phyloP scores from a whole-genome alignment of 2,797 vertebrate genomes.

The Hydrocynus forskahlii region DNA sequence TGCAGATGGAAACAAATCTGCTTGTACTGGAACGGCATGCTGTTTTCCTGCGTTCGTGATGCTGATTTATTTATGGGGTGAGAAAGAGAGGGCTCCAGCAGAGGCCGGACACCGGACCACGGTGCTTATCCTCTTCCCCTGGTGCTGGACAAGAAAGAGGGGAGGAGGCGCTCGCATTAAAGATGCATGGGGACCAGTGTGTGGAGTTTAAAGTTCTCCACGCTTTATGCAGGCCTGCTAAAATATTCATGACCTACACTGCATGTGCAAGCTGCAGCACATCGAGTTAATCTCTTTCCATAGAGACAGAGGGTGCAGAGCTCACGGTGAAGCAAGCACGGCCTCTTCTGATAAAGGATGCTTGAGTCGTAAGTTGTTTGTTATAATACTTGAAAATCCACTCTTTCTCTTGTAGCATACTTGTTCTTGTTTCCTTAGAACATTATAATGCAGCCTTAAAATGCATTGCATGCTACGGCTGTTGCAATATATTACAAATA shows the following conservation, averaged over 20 bases:
- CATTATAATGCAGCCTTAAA: slow-evolving; percentile 34
- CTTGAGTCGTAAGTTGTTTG: slow-evolving; percentile 59
- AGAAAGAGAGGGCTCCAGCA: slow-evolving; percentile 57
- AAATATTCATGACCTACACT: slow-evolving; percentile 72
- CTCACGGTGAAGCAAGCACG: slow-evolving; percentile 40
- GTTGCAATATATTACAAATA: not conserved
- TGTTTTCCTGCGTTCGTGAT: slow-evolving; percentile 62
- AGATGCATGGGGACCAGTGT: slow-evolving; percentile 72
- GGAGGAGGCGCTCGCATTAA: slow-evolving; percentile 69
- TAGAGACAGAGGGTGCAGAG: slow-evolving; percentile 38
- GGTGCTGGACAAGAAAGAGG: slow-evolving; percentile 61
- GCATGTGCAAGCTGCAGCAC: slow-evolving; percentile 47
- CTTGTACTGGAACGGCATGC: slow-evolving; percentile 67
- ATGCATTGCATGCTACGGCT: not conserved
- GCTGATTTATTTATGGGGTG: slow-evolving; percentile 78
- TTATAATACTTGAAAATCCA: slow-evolving; percentile 53
- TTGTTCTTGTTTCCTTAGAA: slow-evolving; percentile 13
- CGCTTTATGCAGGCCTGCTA: slow-evolving; percentile 62
- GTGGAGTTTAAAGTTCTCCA: slow-evolving; percentile 70
- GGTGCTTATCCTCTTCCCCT: slow-evolving; percentile 63
- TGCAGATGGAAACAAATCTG: slow-evolving; percentile 74
- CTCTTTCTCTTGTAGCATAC: slow-evolving; percentile 34
- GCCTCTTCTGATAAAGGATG: slow-evolving; percentile 55
- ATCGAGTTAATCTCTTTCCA: slow-evolving; percentile 53
- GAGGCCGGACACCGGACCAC: slow-evolving; percentile 60